phyloP scores from a whole-genome alignment of 2,797 vertebrate genomes.

The Fringilla coelebs region DNA sequence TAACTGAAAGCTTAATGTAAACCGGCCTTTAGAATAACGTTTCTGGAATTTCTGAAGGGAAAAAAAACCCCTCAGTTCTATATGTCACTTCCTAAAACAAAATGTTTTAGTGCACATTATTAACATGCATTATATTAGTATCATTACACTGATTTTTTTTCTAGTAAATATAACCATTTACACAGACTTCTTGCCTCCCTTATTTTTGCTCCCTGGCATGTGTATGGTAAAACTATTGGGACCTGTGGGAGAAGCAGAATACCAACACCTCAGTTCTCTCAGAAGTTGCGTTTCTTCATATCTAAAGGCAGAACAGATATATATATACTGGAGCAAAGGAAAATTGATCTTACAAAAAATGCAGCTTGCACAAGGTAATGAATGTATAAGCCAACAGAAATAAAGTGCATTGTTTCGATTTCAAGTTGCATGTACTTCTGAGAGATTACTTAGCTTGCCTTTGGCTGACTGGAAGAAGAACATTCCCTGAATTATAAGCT shows the following conservation, averaged over 20 bases:
- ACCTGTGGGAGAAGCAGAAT: neutral
- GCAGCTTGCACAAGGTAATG: neutral
- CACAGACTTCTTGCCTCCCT: neutral
- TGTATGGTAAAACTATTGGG: neutral
- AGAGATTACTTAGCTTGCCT: neutral
- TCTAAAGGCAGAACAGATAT: neutral
- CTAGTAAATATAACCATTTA: neutral
- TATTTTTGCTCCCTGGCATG: neutral
- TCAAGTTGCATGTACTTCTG: neutral
- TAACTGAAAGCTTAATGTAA: conserved; percentile 34
- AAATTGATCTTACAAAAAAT: neutral
- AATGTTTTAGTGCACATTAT: neutral
- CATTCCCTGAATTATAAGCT: neutral
- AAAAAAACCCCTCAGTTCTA: neutral
- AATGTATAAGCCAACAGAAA: neutral
- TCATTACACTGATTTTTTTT: neutral
- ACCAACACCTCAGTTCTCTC: neutral
- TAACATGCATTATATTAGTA: neutral
- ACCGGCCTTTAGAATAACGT: neutral
- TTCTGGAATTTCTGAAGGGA: neutral
- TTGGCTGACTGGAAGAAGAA: neutral
- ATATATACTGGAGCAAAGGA: neutral
- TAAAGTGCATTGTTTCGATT: neutral
- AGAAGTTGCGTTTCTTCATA: neutral
- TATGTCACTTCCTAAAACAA: neutral